These are phyloP conservation scores for Drosophila miranda DNA, from an alignment of 1,140 invertebrate species.

Conservation along the genomic window DNA sequence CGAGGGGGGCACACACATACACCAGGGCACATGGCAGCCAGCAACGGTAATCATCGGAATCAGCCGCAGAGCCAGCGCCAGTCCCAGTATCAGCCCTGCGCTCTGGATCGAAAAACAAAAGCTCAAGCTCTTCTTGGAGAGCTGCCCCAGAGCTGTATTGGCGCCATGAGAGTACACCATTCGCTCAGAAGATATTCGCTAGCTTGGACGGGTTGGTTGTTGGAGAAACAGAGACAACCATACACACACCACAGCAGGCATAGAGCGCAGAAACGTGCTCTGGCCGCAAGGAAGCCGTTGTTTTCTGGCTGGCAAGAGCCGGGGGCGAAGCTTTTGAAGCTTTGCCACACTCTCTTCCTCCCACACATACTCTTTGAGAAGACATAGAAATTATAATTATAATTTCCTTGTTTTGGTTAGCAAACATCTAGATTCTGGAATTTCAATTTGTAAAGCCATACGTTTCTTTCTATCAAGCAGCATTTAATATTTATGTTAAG, in stretches of 20 bases:
- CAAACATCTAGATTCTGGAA: too few relatives aligned
- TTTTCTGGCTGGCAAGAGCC: too few relatives aligned
- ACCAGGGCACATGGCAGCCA: slow-evolving; percentile 2
- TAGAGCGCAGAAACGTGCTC: too few relatives aligned
- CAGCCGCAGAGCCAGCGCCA: background rate
- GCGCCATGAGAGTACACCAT: slow-evolving; percentile 12
- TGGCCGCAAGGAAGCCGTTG: too few relatives aligned
- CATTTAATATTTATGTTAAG: too few relatives aligned
- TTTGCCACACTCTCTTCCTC: too few relatives aligned
- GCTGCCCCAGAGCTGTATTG: background rate
- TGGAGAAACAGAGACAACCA: slow-evolving; percentile 3
- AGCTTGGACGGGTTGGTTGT: background rate
- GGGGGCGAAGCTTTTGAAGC: too few relatives aligned
- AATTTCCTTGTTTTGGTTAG: too few relatives aligned
- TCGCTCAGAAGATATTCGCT: slow-evolving; percentile 1
- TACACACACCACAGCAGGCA: background rate
- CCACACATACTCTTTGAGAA: too few relatives aligned
- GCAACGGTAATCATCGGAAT: slow-evolving; percentile 4
- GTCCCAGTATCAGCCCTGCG: slow-evolving; percentile 24
- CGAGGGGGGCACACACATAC: slow-evolving; percentile 14
- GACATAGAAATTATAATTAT: too few relatives aligned
- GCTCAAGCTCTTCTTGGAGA: slow-evolving; percentile 13
- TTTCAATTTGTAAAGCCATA: too few relatives aligned
- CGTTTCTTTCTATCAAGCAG: too few relatives aligned
- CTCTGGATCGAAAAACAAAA: slow-evolving; percentile 33